These are phyloP conservation scores for Sclerodermus sp. DNA, from an alignment of 2,888 invertebrate species.

Conservation along the genomic window DNA sequence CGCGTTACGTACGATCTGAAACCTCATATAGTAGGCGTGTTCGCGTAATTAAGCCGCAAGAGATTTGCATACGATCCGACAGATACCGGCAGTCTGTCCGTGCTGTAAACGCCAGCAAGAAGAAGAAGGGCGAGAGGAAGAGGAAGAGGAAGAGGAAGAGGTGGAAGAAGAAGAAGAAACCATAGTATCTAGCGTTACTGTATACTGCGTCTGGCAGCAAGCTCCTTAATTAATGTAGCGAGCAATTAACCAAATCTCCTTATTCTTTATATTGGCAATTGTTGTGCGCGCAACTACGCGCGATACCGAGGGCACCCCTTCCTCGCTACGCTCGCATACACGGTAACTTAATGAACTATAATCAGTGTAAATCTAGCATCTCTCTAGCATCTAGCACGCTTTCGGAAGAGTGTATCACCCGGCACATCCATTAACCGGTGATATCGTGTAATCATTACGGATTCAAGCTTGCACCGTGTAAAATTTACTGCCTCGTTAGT, in stretches of 20 bases:
- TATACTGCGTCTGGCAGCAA: no score
- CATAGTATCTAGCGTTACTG: no score
- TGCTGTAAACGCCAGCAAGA: no score
- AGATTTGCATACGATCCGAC: constrained; percentile 55
- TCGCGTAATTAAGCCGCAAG: constrained; percentile 55
- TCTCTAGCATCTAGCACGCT: constrained; percentile 16
- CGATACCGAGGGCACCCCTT: no score
- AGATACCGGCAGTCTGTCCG: constrained; percentile 25
- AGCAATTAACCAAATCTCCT: no score
- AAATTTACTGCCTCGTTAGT: constrained; percentile 31
- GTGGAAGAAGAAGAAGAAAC: no score
- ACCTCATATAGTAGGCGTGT: constrained; percentile 49
- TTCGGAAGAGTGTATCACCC: constrained; percentile 21
- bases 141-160: background rate
- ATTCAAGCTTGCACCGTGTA: constrained; percentile 23
- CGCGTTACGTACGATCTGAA: constrained; percentile 48
- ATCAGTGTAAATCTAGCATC: background rate
- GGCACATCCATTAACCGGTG: constrained; percentile 26
- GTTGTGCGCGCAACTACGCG: background rate
- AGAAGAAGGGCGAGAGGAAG: background rate
- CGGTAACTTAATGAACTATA: background rate
- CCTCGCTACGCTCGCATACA: background rate
- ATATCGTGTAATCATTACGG: constrained; percentile 31
- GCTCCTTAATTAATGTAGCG: no score
- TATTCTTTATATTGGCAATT: no score